A percentile compares a stretch with the other conserved stretches of the same genome.
phyloP scores from a whole-genome alignment of 2,888 invertebrate genomes.

The Mythimna impura region DNA sequence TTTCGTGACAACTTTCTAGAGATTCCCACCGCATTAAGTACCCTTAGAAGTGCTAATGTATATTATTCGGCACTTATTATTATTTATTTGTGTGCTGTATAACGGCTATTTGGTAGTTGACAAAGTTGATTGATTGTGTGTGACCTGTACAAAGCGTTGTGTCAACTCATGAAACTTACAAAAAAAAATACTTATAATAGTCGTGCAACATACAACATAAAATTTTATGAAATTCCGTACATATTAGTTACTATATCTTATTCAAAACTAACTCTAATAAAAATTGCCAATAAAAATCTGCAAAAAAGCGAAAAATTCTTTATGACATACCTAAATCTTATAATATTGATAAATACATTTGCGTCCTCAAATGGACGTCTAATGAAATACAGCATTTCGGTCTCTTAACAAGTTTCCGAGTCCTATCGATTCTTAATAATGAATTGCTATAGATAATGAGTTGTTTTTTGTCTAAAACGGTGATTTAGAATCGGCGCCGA shows the following conservation, averaged over 20 bases:
- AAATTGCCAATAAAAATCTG: conserved; percentile 14
- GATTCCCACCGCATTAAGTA: conserved; percentile 80
- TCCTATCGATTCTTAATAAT: conserved; percentile 59
- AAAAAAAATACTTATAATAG: too few relatives aligned
- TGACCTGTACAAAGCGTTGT: background rate
- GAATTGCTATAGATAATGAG: conserved; percentile 69
- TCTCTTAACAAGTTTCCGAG: conserved; percentile 46
- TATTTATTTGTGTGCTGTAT: conserved; percentile 33
- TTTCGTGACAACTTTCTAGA: conserved; percentile 86
- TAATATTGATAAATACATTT: conserved; percentile 47
- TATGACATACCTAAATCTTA: conserved; percentile 29
- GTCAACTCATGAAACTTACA: background rate
- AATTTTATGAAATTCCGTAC: background rate
- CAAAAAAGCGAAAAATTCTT: conserved; percentile 24
- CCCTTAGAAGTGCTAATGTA: conserved; percentile 86
- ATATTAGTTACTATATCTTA: conserved; percentile 7
- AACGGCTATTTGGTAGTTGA: conserved; percentile 1
- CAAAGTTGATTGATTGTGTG: background rate
- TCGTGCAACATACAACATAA: background rate
- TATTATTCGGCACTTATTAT: conserved; percentile 69
- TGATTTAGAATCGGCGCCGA: conserved; percentile 77
- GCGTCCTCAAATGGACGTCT: conserved; percentile 33
- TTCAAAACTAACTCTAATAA: conserved; percentile 22
- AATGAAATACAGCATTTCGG: conserved; percentile 37
- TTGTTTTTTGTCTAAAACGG: conserved; percentile 73